These are phyloP conservation scores for Apostichopus parvimensis DNA, from an alignment of 35 echinoderm and acorn worm species.

Conservation along the genomic window DNA sequence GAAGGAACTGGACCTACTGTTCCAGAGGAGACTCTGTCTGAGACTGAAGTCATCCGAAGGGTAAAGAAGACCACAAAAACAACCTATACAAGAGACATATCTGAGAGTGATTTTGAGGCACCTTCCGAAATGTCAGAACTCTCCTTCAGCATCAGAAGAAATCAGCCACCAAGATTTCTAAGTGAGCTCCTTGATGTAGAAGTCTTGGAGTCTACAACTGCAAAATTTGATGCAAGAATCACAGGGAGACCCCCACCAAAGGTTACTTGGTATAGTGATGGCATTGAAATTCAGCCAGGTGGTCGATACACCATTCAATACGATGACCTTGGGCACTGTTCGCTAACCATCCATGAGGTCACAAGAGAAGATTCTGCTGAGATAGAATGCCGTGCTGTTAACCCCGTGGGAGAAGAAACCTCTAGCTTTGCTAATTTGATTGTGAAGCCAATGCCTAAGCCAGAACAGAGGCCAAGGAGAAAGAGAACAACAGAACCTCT, in stretches of 20 bases:
- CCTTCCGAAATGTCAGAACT: conserved; percentile 78
- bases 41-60: conserved; percentile 71
- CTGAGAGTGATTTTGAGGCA: conserved; percentile 80
- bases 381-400: conserved; percentile 95
- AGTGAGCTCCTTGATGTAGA: conserved; percentile 99
- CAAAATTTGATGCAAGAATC: conserved; percentile 89
- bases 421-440: conserved; percentile 91
- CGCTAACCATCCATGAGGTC: conserved; percentile 84
- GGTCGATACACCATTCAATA: conserved; percentile 87
- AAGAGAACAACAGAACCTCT: conserved; percentile 66
- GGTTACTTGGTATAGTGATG: conserved; percentile 91
- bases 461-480: conserved; percentile 56
- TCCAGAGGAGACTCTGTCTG: conserved; percentile 67
- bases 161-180: conserved; percentile 75
- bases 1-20: conserved; percentile 37
- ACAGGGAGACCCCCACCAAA: conserved; percentile 78
- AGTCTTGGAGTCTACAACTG: conserved; percentile 87
- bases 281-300: conserved; percentile 87
- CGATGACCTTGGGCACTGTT: conserved; percentile 97
- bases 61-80: conserved; percentile 85
- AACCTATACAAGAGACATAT: conserved; percentile 77
- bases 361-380: conserved; percentile 85
- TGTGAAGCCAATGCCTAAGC: conserved; percentile 81
- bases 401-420: conserved; percentile 71
- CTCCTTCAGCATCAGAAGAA: conserved; percentile 57